Conservation (phyloP, 2,888 invertebrate genomes). For the Yponomeuta cagnagella region DNA sequence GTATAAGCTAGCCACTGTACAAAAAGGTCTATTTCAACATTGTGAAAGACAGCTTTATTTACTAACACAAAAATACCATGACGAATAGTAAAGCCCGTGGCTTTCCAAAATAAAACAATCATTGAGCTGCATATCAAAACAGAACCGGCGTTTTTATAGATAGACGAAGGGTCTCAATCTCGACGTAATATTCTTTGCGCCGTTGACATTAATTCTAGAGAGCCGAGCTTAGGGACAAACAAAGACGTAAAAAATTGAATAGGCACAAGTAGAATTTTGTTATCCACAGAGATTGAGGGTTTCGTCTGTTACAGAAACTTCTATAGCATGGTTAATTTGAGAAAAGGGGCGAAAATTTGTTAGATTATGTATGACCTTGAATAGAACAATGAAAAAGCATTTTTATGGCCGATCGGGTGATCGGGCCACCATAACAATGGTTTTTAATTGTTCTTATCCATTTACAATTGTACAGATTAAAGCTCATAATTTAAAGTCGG, state of each 20-base stretch:
- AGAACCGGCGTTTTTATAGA: not conserved
- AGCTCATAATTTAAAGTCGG: not conserved
- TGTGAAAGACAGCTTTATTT: not conserved
- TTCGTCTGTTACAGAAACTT: no score
- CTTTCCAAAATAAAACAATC: not conserved
- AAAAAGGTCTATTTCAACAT: no score
- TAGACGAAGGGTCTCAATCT: not conserved
- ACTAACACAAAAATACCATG: not conserved
- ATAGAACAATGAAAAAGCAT: no score
- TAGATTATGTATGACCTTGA: no score
- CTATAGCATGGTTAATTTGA: no score
- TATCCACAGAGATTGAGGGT: no score
- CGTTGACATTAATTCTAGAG: slow-evolving; percentile 7
- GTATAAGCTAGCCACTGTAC: no score
- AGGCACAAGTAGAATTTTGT: not conserved
- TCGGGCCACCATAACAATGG: no score
- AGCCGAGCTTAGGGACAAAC: not conserved
- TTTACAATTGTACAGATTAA: no score
- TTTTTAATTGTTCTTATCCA: no score
- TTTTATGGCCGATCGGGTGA: no score
- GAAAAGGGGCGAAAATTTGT: no score
- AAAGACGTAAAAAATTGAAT: not conserved
- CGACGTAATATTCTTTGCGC: not conserved
- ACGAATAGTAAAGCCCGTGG: not conserved
- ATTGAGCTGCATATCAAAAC: slow-evolving; percentile 9